Conservation (phyloP, 2,797 vertebrate genomes). For the Philypnodon macrostomus region DNA sequence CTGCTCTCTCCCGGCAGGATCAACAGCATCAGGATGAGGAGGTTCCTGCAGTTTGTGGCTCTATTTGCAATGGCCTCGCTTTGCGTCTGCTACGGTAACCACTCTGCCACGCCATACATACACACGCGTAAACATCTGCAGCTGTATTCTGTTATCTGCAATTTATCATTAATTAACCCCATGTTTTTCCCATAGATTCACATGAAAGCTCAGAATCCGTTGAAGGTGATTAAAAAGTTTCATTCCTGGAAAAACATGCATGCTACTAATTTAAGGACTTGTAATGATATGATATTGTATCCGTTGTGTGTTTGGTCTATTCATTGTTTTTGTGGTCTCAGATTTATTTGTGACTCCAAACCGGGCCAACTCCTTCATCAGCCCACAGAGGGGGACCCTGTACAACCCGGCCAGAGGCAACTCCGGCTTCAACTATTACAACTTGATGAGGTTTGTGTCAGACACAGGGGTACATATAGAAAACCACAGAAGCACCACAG, state of each 20-base stretch:
- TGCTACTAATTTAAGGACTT: conserved; percentile 28
- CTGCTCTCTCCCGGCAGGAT: conserved; percentile 30
- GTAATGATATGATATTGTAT: background rate
- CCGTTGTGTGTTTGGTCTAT: conserved; percentile 13
- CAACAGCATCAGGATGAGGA: conserved; percentile 58
- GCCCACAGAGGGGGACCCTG: conserved; percentile 28
- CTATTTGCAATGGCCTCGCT: conserved; percentile 53
- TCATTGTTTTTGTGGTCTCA: conserved; percentile 63
- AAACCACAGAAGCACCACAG: conserved; percentile 9
- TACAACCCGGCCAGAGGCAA: conserved; percentile 34
- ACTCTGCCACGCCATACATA: background rate
- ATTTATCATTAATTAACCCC: conserved; percentile 46
- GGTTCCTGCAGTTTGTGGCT: conserved; percentile 57
- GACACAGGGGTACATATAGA: conserved; percentile 1
- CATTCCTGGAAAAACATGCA: conserved; percentile 58
- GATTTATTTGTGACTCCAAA: conserved; percentile 65
- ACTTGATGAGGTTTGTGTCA: conserved; percentile 41
- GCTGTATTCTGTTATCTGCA: background rate
- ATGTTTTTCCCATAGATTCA: conserved; percentile 73
- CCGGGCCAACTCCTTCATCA: conserved; percentile 70
- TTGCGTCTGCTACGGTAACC: conserved; percentile 57
- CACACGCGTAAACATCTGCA: background rate
- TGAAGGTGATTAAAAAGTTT: conserved; percentile 74
- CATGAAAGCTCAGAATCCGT: conserved; percentile 76
- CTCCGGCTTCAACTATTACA: conserved; percentile 29